phyloP scores from a whole-genome alignment of 1,140 invertebrate genomes.

The Apis mellifera region DNA sequence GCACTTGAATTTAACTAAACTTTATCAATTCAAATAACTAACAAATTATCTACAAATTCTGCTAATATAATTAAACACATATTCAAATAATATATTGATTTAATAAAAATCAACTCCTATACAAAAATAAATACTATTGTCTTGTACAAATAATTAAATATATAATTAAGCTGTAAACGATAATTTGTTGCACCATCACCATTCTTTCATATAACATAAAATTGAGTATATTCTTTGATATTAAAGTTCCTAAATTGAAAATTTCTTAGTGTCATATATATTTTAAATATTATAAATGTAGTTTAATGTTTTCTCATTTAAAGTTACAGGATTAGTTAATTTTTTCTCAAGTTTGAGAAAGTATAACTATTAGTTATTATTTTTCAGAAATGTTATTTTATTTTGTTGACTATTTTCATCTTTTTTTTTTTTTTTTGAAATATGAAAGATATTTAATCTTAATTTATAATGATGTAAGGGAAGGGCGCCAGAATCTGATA shows the following conservation, averaged over 20 bases:
- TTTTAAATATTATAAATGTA: constrained; percentile 47
- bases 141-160: constrained; percentile 69
- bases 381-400: constrained; percentile 20
- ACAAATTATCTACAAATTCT: constrained; percentile 53
- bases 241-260: constrained; percentile 48
- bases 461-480: constrained; percentile 47
- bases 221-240: constrained; percentile 54
- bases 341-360: constrained; percentile 2
- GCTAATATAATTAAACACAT: constrained; percentile 52
- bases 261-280: constrained; percentile 40
- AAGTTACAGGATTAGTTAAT: constrained; percentile 12
- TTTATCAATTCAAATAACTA: constrained; percentile 42
- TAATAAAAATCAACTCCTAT: constrained; percentile 73
- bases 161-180: constrained; percentile 73
- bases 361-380: constrained; percentile 32
- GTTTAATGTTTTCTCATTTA: constrained; percentile 24
- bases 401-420: constrained; percentile 14
- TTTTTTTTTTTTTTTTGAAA: no score
- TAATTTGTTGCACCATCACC: constrained; percentile 73
- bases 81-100: constrained; percentile 51
- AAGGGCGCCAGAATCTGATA: constrained; percentile 48
- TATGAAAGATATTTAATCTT: constrained; percentile 16
- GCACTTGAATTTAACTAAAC: constrained; percentile 27
- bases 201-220: constrained; percentile 60
- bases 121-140: constrained; percentile 80